Base-by-base conservation (phyloP, 2,888 invertebrate genomes). In the Cryptocheilus praepositus region DNA sequence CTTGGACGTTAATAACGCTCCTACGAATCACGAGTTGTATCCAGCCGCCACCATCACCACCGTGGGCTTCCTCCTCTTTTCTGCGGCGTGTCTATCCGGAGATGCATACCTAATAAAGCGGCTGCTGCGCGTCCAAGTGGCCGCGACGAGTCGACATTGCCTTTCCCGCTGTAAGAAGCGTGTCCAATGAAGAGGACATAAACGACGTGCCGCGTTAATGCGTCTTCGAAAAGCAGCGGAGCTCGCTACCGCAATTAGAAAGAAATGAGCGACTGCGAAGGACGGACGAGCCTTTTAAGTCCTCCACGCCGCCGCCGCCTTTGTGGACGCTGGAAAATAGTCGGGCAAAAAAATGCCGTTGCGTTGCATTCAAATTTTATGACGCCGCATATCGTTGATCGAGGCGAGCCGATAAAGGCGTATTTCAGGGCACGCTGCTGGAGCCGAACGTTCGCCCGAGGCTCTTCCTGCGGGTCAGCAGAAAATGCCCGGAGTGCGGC, bases 41-140 rank as follows among this genome's bases (percentile, higher is more conserved):
- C 75, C 77, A 57, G 16, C 75, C 70, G 62, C 73, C 69, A 11
- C 36, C 36, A 36, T 36, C 36, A 11, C 52, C 72, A 70, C 43
- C 71, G 71, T 67, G 67, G n/a, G 59, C 61, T 54, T 43, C 49
- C n/a, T 60, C 62, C 61, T 64, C 67, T 70, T 70, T 66, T 80
- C 66, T 72, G 73, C 70, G 64, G 69, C 68, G 62, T 46, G 71
- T 65, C 67, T 74, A 71, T 67, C 76, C 73, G 63, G 61, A 77
- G 73, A 76, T 80, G 85, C 83, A 86, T 87, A 83, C 83, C 86
- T 86, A 87, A 86, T 86, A 86, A 86, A 86, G 84, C 81, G 80
- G 76, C 78, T 60, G 61, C 70, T 65, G 80, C 70, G 64, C 70
- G 64, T 77, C 71, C 63, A 36, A 64, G 51, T 13, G 51, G 44